Evolutionary conservation across 2,797 vertebrate species (phyloP), one percentile per base, ranked within the genome.

Genomic region (Tangara arthus): DNA sequence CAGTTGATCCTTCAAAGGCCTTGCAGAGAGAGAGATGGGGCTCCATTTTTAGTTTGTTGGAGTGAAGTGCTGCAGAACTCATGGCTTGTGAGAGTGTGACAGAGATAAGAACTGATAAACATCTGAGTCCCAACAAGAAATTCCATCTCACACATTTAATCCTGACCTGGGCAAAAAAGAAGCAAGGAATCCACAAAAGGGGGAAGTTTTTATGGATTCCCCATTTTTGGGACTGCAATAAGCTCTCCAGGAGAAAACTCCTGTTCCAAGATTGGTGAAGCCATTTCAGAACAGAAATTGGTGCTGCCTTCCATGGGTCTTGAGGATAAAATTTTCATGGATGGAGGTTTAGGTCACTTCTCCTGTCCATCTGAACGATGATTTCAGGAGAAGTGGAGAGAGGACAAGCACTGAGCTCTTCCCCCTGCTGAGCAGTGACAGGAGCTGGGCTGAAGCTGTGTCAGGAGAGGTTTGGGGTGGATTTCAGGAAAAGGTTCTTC

Each of bases 81-180:
- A 26, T 34, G 56, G 34, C 26, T 18, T 35, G 34, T 57, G 23
- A 35, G 34, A 26, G 11, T 57, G 15, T 18, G 1, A 35, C 15
- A 26, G 10, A 35, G 23, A 26, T 18, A 12, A 26, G 34, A 26
- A 17, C 15, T 26, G 0, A 57, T 1, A 57, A 35, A 57, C 34
- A 35, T 35, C 55, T 35, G 7, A 57, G 34, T 18, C 23, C 22
- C 15, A 35, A 57, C 55, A 35, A 57, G 56, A 26, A 57, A 57
- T 11, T 23, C 14, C 14, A 16, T 56, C 32, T 15, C 17, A 16
- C 22, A 46, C 44, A n/a, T 56, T 56, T 56, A 16, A 34, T 56
- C n/a, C 15, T 0, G 0, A 34, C 9, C 3, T 0, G 11, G 15
- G 7, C 55, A 24, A 12, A 57, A 57, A 57, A 35, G n/a, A 35